phyloP scores from a whole-genome alignment of 1,140 invertebrate species.

The Hycleus cichorii region DNA sequence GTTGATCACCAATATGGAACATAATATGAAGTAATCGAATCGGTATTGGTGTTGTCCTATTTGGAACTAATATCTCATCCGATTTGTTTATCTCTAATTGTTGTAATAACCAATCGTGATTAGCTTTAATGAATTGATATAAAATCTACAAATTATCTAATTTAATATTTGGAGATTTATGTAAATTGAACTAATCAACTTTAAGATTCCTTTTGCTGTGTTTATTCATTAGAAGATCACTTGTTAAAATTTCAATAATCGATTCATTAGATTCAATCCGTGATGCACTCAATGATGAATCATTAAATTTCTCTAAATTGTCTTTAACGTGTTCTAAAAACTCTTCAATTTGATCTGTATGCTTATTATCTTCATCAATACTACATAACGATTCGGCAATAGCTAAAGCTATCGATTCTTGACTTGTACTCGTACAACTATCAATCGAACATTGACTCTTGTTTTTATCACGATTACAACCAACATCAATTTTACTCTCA shows the following conservation, averaged over 20 bases:
- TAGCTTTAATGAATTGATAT: conserved; percentile 59
- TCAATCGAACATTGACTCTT: conserved; percentile 11
- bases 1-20: conserved; percentile 64
- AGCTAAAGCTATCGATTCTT: conserved; percentile 46
- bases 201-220: conserved; percentile 50
- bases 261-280: conserved; percentile 44
- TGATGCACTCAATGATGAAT: conserved; percentile 40
- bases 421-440: conserved; percentile 28
- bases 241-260: conserved; percentile 47
- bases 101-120: conserved; percentile 58
- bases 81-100: conserved; percentile 47
- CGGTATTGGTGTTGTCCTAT: conserved; percentile 44
- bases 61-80: conserved; percentile 35
- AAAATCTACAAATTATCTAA: conserved; percentile 46
- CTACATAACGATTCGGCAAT: conserved; percentile 68
- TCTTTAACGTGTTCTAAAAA: conserved; percentile 50
- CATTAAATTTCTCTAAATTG: conserved; percentile 29
- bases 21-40: conserved; percentile 60
- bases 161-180: neutral
- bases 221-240: conserved; percentile 48
- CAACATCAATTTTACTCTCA: too few species aligned
- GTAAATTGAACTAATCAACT: conserved; percentile 26
- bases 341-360: conserved; percentile 57
- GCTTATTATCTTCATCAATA: conserved; percentile 68
- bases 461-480: neutral